phyloP scores from a whole-genome alignment of 2,797 vertebrate species.

The Myripristis jacobus region DNA sequence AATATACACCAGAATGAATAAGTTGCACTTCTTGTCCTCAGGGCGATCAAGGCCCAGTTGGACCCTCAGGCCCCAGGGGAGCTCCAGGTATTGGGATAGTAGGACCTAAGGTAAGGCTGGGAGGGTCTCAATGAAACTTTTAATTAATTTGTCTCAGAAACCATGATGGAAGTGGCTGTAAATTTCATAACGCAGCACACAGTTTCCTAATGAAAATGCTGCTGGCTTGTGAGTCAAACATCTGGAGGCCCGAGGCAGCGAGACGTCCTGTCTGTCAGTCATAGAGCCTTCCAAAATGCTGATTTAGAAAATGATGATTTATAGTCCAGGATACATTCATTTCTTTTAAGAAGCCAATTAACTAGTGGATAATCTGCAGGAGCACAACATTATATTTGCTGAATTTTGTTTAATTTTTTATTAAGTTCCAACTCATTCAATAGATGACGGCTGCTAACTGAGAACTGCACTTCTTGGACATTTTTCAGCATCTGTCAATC shows the following conservation, averaged over 20 bases:
- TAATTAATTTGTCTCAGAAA: constrained; percentile 9
- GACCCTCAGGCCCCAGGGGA: constrained; percentile 85
- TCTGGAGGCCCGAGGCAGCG: background rate
- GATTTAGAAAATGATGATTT: background rate
- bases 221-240: constrained; percentile 25
- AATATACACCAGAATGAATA: background rate
- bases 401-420: background rate
- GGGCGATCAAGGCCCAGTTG: constrained; percentile 85
- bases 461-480: background rate
- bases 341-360: too few relatives aligned
- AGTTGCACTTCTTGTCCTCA: constrained; percentile 55
- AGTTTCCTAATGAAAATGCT: background rate
- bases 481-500: background rate
- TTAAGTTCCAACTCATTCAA: background rate
- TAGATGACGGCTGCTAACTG: background rate
- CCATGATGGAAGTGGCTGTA: constrained; percentile 15
- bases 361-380: too few relatives aligned
- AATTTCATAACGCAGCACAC: background rate
- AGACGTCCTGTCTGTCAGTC: background rate
- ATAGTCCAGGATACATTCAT: background rate
- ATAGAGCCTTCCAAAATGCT: background rate
- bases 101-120: constrained; percentile 85
- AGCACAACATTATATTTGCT: background rate
- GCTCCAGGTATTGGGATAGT: constrained; percentile 78
- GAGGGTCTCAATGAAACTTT: too few relatives aligned